These are phyloP conservation scores for Menura novaehollandiae DNA, from an alignment of 2,113 vertebrate species.

Conservation along the genomic window DNA sequence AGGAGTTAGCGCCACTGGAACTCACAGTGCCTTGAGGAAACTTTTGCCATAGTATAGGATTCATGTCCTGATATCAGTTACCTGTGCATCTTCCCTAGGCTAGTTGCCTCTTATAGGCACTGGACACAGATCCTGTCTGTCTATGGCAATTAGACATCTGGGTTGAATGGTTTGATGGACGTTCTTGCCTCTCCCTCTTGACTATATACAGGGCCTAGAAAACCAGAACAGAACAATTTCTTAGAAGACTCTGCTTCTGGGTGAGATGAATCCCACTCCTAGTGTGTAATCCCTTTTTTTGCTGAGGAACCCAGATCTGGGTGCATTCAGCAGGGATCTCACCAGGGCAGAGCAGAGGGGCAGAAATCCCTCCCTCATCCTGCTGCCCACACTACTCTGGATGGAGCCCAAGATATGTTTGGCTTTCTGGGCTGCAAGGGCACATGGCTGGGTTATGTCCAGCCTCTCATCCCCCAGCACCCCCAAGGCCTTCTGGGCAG, in stretches of 20 bases:
- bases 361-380: neutral
- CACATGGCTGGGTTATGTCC: too few relatives aligned
- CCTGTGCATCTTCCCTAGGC: neutral
- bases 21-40: neutral
- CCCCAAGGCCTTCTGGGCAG: neutral
- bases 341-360: neutral
- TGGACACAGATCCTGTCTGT: neutral
- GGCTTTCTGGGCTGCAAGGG: neutral
- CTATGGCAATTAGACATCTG: neutral
- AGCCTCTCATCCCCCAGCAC: neutral
- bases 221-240: neutral
- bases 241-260: neutral
- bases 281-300: neutral
- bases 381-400: neutral
- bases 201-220: neutral
- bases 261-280: neutral
- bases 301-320: neutral
- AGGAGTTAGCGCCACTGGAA: neutral
- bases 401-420: fast-evolving
- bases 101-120: neutral
- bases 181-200: neutral
- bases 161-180: neutral
- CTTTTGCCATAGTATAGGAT: neutral
- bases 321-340: neutral
- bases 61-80: neutral